Base-by-base conservation (phyloP, 2,888 invertebrate species). In the Trichopoda pennipes region DNA sequence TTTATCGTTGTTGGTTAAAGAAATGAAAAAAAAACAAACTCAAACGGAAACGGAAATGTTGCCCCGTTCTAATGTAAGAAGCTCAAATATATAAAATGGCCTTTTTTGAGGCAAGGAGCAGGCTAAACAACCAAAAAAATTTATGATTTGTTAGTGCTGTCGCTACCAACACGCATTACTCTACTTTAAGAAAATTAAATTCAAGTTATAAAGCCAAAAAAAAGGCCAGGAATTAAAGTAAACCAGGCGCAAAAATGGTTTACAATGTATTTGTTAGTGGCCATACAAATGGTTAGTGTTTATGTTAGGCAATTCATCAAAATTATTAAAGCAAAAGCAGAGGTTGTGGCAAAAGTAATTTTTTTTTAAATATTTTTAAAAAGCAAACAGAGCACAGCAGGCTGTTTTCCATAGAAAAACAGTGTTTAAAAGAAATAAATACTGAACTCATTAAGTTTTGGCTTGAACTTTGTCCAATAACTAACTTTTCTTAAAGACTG, bases 11-110 rank as follows among this genome's bases (percentile, higher is more conserved):
- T 42, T 56, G 53, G 38, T 17, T 8, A 9, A 38, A n/a, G 63
- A 35, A 21, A n/a, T n/a, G n/a, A 19, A 42, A n/a, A 44, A 28
- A 6, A 58, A 17, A 28, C 10, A 58, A 82, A 58, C 81, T 78
- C 75, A 82, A 82, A 63, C 79, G 81, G 79, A 82, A 82, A 63
- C 75, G 82, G 82, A 82, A 82, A 76, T 75, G 75, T 64, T 61
- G 38, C 49, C 74, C 42, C 47, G 53, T 42, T 61, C 66, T 79
- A 63, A 69, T 63, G 28, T 44, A 47, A 55, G 23, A 32, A 63
- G 17, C 42, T 42, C 28, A 61, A 73, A 81, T 28, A 47, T 53
- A 42, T 63, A 77, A 68, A 70, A 42, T 28, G 17, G 68, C 56
- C n/a, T 28, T 60, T 51, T 47, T 21, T 49, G 21, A 32, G 42